Evolutionary conservation across 1,140 invertebrate genomes (phyloP).

Genomic region (Ericerus pela): DNA sequence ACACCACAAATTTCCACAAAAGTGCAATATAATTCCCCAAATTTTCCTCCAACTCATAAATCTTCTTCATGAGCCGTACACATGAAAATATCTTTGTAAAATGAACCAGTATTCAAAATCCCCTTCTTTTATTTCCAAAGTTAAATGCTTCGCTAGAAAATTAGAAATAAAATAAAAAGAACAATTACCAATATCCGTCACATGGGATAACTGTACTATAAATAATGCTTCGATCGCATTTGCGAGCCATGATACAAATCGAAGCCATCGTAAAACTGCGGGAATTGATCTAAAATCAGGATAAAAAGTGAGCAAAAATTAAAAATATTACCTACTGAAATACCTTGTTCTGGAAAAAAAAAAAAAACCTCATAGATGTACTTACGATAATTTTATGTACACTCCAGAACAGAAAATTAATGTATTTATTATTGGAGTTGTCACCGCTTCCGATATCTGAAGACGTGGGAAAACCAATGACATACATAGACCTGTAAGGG

Average conservation of each 20-base stretch:
- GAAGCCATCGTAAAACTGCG: conserved; percentile 61
- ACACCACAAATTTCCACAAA: too few relatives aligned
- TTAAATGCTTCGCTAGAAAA: too few relatives aligned
- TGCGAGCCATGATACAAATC: conserved; percentile 82
- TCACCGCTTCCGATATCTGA: background rate
- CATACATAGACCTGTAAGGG: background rate
- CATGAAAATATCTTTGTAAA: too few relatives aligned
- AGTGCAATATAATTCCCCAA: too few relatives aligned
- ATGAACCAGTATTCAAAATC: too few relatives aligned
- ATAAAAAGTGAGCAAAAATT: background rate
- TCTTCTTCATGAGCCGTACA: too few relatives aligned
- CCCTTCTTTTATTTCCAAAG: too few relatives aligned
- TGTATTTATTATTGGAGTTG: background rate
- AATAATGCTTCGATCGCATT: conserved; percentile 80
- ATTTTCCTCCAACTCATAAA: too few relatives aligned
- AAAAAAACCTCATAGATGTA: background rate
- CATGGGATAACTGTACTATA: conserved; percentile 57
- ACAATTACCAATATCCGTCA: conserved; percentile 67
- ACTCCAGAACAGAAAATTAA: background rate
- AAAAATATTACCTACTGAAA: background rate
- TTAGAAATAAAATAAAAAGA: too few relatives aligned
- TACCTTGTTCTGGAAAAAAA: too few relatives aligned
- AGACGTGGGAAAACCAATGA: background rate
- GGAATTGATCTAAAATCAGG: conserved; percentile 52
- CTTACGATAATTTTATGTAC: conserved; percentile 2